These are phyloP conservation scores for Sarcophaga peregrina DNA, from an alignment of 1,140 invertebrate genomes.

Conservation along the genomic window DNA sequence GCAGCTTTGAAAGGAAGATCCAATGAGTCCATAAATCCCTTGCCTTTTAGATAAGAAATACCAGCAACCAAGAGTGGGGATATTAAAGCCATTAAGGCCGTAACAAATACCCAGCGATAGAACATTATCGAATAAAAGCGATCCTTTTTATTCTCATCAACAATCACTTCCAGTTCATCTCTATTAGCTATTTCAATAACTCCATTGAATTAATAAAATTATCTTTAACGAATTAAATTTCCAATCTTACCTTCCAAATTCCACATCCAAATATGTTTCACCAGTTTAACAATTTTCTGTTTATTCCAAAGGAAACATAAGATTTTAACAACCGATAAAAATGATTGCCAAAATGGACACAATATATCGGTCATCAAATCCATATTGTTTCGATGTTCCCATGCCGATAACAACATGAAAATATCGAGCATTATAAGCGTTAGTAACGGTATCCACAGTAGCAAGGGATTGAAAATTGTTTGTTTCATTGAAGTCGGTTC, in stretches of 20 bases:
- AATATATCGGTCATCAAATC: constrained; percentile 7
- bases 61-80: background rate
- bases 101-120: background rate
- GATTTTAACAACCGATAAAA: background rate
- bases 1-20: background rate
- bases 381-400: background rate
- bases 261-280: constrained; percentile 14
- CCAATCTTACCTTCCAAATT: background rate
- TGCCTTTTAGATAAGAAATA: background rate
- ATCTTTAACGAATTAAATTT: background rate
- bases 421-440: background rate
- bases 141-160: background rate
- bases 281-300: background rate
- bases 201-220: background rate
- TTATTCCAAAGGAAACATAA: background rate
- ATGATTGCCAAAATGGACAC: constrained; percentile 8
- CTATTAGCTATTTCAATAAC: background rate
- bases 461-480: background rate
- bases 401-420: background rate
- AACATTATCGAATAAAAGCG: background rate
- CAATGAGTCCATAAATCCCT: background rate
- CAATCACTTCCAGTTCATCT: background rate
- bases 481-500: background rate
- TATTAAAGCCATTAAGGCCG: background rate
- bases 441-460: background rate